Evolutionary conservation across 2,888 invertebrate genomes (phyloP), one percentile per base, ranked within the genome.

Genomic region (Drosophila flavopinicola): DNA sequence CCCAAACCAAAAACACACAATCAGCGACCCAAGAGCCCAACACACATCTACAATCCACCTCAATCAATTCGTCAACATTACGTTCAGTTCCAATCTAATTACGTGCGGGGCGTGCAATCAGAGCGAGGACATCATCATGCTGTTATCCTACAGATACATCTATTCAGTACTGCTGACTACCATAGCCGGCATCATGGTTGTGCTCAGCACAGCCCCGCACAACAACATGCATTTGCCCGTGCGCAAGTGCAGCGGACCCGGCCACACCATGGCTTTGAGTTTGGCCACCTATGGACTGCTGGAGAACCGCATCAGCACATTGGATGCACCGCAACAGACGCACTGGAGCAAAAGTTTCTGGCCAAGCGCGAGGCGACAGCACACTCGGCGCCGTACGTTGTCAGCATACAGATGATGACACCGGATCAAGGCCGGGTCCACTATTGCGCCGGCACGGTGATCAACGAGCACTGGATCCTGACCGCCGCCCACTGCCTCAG

Each of bases 401-500:
- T 90, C 7, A 90, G 90, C 33, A 88, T 90, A 52, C 90, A 90
- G 69, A 59, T 85, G 65, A 79, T 78, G 79, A 89, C 87, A 24
- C 82, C 86, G 3, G 78, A 78, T 13, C 79, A 78, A 11, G 85
- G 85, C 0, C 63, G 83, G n/a, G 79, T 89, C 0, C 90, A 90
- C 66, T 90, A 89, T 37, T 91, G 91, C 48, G 90, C 90, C 9
- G 90, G 90, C 27, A 88, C 91, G 10, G 78, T 90, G 4, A 88
- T 90, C 47, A 89, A 90, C 56, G 88, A 90, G 58, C 74, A 91
- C 54, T 91, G 91, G 91, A 90, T 90, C 66, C 38, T 90, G 20
- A 91, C 90, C 0, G 90, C 90, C 6, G 90, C 91, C 6, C 90
- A 90, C 64, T 90, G 90, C 17, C 71, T 90, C 33, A 78, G 70